phyloP scores from a whole-genome alignment of 2,113 vertebrate genomes.

The Nipponia nippon region DNA sequence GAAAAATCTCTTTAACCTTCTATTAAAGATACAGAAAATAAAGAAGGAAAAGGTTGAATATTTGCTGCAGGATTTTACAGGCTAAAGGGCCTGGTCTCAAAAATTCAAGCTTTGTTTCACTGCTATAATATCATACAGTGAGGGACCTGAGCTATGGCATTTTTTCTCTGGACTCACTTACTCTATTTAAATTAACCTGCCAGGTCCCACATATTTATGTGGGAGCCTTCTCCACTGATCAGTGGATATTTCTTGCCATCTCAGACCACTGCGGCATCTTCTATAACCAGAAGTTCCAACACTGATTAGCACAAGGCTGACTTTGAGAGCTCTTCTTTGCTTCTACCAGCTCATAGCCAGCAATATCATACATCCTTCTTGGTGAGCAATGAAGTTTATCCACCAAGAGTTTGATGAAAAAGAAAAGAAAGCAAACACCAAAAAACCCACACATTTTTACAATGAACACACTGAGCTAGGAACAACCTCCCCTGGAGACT shows the following conservation, averaged over 20 bases:
- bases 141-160: not conserved
- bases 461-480: not conserved
- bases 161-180: not conserved
- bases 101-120: not conserved
- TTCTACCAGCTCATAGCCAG: not conserved
- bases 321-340: not conserved
- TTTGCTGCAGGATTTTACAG: not conserved
- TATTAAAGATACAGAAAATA: not conserved
- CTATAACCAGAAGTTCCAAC: not conserved
- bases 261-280: not conserved
- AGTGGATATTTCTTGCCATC: not conserved
- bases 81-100: not conserved
- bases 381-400: not conserved
- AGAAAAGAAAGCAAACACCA: not conserved
- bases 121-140: not conserved
- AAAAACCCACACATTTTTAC: not conserved
- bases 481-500: not conserved
- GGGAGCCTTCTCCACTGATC: not conserved
- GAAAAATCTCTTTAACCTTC: not conserved
- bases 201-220: not conserved
- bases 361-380: not conserved
- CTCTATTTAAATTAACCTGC: not conserved
- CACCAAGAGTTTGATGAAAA: not conserved
- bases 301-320: not conserved
- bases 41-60: not conserved